Evolutionary conservation across 2,888 invertebrate species (phyloP).

Genomic region (Elegia similella): DNA sequence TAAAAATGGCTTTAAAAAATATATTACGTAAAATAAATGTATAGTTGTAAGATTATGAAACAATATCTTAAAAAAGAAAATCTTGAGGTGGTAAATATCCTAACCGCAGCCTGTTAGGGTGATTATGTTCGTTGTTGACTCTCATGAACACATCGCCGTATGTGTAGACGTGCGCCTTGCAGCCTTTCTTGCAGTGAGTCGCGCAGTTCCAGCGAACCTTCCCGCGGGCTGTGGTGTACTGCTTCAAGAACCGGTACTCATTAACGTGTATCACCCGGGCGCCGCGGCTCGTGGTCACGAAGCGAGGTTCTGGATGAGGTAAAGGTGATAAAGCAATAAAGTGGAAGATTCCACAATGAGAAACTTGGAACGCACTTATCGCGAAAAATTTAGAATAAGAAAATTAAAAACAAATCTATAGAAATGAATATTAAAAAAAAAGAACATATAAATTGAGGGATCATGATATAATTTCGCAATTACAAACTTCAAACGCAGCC

Average conservation of each 20-base stretch:
- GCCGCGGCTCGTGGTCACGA: neutral
- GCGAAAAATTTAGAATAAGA: too few relatives aligned
- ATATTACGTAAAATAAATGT: too few relatives aligned
- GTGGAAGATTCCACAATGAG: too few relatives aligned
- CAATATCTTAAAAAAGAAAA: neutral
- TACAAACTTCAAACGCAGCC: too few relatives aligned
- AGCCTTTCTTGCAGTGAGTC: slow-evolving; percentile 30
- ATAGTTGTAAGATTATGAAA: too few relatives aligned
- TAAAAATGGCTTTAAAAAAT: too few relatives aligned
- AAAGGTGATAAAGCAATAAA: too few relatives aligned
- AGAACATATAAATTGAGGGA: too few relatives aligned
- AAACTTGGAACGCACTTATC: too few relatives aligned
- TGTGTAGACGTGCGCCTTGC: slow-evolving; percentile 36
- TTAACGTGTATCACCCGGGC: neutral
- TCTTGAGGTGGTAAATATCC: neutral
- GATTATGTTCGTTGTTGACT: slow-evolving; percentile 28
- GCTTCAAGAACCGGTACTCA: slow-evolving; percentile 2
- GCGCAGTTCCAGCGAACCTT: slow-evolving; percentile 41
- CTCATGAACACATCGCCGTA: slow-evolving; percentile 29
- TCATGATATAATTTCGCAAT: too few relatives aligned
- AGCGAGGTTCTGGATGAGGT: neutral
- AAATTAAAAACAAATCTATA: too few relatives aligned
- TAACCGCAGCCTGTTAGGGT: neutral
- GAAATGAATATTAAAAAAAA: too few relatives aligned
- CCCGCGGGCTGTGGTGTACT: neutral